A percentile compares a stretch with the other conserved stretches of the same genome.
Evolutionary conservation across 2,888 invertebrate species (phyloP).

Genomic region (Rhaphigaster nebulosa): DNA sequence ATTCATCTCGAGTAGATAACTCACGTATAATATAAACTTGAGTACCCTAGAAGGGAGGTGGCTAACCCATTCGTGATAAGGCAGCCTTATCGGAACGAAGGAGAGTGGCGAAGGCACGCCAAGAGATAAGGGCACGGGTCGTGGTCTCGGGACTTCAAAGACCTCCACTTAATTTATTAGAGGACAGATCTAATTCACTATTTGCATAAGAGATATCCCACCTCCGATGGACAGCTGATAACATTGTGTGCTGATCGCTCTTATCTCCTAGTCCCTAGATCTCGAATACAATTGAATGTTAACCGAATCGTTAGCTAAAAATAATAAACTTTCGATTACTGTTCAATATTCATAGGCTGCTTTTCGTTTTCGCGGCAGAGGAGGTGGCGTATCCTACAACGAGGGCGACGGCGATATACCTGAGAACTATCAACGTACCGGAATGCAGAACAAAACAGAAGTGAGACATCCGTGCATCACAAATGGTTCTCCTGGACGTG

Average conservation of each 20-base stretch:
- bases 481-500: neutral
- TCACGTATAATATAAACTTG: neutral
- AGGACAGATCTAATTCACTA: constrained; percentile 18
- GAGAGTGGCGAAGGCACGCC: constrained; percentile 25
- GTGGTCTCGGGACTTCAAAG: constrained; percentile 30
- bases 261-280: neutral
- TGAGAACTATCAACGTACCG: constrained; percentile 12
- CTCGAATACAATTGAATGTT: constrained; percentile 36
- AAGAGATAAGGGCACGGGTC: neutral
- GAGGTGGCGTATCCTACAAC: neutral
- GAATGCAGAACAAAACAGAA: constrained; percentile 30
- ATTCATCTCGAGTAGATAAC: neutral
- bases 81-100: neutral
- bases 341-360: constrained; percentile 26
- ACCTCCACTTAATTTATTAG: constrained; percentile 20
- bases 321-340: constrained; percentile 17
- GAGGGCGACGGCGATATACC: neutral
- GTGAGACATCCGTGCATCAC: constrained; percentile 28
- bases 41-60: neutral
- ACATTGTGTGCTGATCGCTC: constrained; percentile 41
- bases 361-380: neutral
- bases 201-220: constrained; percentile 31
- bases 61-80: neutral
- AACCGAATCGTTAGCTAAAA: constrained; percentile 33
- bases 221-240: constrained; percentile 24